Percentiles rank a stretch among this genome's conserved stretches.
phyloP scores from a whole-genome alignment of 2,888 invertebrate genomes.

The Galerucella pusilla region DNA sequence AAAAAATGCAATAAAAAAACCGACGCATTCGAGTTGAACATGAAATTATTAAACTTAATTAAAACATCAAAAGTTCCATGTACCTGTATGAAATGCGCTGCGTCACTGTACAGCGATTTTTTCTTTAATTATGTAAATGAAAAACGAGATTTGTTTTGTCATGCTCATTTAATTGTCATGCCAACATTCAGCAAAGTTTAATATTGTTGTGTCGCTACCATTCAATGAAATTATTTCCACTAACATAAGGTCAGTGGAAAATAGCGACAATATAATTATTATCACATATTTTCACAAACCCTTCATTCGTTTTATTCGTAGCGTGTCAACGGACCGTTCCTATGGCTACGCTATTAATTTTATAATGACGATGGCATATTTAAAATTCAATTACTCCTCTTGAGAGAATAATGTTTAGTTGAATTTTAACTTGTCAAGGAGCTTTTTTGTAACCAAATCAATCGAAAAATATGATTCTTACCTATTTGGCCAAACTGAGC shows the following conservation, averaged over 20 bases:
- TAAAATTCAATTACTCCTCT: too few species aligned
- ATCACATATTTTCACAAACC: too few species aligned
- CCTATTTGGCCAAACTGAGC: too few species aligned
- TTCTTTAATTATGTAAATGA: conserved; percentile 17
- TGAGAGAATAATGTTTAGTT: too few species aligned
- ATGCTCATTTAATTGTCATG: background rate
- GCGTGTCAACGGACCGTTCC: too few species aligned
- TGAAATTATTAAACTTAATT: conserved; percentile 16
- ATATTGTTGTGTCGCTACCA: conserved; percentile 4
- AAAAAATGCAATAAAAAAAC: background rate
- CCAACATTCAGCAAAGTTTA: background rate
- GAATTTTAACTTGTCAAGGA: too few species aligned
- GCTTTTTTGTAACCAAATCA: too few species aligned
- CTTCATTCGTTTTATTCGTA: too few species aligned
- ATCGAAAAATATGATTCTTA: too few species aligned
- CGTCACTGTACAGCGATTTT: background rate
- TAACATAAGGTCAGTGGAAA: background rate
- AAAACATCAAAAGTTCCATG: conserved; percentile 18
- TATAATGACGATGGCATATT: too few species aligned
- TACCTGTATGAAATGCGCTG: background rate
- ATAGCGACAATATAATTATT: too few species aligned
- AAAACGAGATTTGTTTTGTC: conserved; percentile 20
- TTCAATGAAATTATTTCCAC: background rate
- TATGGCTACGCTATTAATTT: too few species aligned
- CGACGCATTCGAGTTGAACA: conserved; percentile 1